Evolutionary conservation across 2,888 invertebrate species (phyloP).

Genomic region (Opisthograptis luteolata): DNA sequence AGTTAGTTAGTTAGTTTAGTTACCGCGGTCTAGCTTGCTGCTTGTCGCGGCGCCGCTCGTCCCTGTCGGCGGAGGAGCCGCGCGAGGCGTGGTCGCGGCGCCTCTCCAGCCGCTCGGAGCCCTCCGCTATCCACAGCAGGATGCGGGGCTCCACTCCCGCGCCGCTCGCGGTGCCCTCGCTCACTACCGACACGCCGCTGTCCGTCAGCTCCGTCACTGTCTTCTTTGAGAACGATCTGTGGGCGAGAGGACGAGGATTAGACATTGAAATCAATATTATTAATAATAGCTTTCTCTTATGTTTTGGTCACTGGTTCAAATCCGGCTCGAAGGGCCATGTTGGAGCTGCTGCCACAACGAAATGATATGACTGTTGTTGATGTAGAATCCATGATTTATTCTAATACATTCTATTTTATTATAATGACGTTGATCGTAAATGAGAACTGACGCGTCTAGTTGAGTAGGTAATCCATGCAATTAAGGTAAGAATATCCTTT

Average conservation of each 20-base stretch:
- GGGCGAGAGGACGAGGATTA: not conserved
- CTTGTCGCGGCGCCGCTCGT: slow-evolving; percentile 34
- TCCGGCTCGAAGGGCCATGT: no score
- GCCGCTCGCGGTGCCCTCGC: slow-evolving; percentile 64
- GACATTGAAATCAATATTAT: no score
- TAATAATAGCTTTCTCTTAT: no score
- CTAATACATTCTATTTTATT: no score
- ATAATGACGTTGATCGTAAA: no score
- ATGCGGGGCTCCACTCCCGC: slow-evolving; percentile 68
- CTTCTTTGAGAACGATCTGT: slow-evolving; percentile 87
- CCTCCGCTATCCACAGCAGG: slow-evolving; percentile 75
- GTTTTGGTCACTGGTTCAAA: no score
- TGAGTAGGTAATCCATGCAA: no score
- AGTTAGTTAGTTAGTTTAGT: not conserved
- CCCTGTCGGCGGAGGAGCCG: slow-evolving; percentile 53
- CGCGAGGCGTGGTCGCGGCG: slow-evolving; percentile 75
- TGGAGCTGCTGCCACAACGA: no score
- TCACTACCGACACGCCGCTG: slow-evolving; percentile 91
- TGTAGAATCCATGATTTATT: no score
- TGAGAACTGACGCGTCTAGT: no score
- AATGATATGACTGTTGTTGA: no score
- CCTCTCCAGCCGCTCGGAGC: slow-evolving; percentile 78
- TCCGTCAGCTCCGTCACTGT: slow-evolving; percentile 89
- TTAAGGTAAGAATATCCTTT: no score
- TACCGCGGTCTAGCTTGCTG: slow-evolving; percentile 1